Conservation (phyloP, 2,113 vertebrate species). For the Otus sunia region DNA sequence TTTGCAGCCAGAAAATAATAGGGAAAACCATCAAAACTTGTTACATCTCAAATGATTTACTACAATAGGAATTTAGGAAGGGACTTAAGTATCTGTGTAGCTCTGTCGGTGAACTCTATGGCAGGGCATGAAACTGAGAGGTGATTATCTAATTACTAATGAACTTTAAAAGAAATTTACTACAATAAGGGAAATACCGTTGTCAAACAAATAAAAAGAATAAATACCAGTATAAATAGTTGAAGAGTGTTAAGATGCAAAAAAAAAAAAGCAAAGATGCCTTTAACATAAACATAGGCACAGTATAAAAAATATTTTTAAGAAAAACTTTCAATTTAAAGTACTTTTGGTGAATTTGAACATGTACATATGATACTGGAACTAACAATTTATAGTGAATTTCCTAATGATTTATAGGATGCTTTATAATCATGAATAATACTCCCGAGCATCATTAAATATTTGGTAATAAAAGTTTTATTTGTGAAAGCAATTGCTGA, state of each 20-base stretch:
- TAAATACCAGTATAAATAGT: neutral
- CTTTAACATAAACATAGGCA: neutral
- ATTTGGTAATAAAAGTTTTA: neutral
- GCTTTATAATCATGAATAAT: neutral
- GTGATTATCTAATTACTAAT: neutral
- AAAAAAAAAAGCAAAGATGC: neutral
- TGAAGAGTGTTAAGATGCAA: neutral
- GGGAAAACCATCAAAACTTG: neutral
- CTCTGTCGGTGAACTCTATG: neutral
- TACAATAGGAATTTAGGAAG: neutral
- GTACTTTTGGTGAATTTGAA: neutral
- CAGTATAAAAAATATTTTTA: neutral
- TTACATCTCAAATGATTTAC: neutral
- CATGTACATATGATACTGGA: neutral
- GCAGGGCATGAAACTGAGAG: neutral
- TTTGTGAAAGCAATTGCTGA: neutral
- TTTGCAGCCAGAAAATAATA: constrained; percentile 29
- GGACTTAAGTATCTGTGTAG: neutral
- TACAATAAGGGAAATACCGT: neutral
- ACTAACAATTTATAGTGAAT: neutral
- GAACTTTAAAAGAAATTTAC: neutral
- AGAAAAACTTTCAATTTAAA: neutral
- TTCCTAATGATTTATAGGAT: neutral
- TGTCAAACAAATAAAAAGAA: neutral
- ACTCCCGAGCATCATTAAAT: neutral